Conservation (phyloP, 2,113 vertebrate species). For the Ochotona princeps region DNA sequence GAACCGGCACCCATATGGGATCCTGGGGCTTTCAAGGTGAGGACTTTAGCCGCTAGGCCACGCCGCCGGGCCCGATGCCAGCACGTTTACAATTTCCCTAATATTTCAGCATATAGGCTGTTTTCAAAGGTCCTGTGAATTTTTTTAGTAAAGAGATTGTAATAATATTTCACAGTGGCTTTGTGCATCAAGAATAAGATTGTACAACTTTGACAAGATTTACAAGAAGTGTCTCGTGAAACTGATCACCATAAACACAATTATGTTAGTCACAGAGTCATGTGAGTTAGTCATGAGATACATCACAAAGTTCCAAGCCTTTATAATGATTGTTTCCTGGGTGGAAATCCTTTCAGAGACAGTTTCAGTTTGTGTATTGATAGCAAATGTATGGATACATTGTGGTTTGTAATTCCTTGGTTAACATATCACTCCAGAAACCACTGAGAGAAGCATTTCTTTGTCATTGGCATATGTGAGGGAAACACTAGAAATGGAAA, state of each 20-base stretch:
- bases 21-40: too few species aligned
- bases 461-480: not conserved
- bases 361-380: not conserved
- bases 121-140: not conserved
- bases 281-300: not conserved
- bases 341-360: not conserved
- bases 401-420: not conserved
- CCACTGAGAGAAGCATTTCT: not conserved
- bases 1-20: too few species aligned
- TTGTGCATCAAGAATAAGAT: not conserved
- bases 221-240: not conserved
- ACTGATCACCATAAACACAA: not conserved
- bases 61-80: too few species aligned
- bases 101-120: not conserved
- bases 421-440: not conserved
- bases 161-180: not conserved
- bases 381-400: not conserved
- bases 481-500: constrained; percentile 28
- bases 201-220: not conserved
- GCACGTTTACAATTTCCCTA: not conserved
- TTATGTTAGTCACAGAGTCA: not conserved
- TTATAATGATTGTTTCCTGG: not conserved
- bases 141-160: not conserved
- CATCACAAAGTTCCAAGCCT: not conserved
- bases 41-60: too few species aligned